phyloP scores from a whole-genome alignment of 2,888 invertebrate species.

The Pseudococcus jackbeardsleyi region DNA sequence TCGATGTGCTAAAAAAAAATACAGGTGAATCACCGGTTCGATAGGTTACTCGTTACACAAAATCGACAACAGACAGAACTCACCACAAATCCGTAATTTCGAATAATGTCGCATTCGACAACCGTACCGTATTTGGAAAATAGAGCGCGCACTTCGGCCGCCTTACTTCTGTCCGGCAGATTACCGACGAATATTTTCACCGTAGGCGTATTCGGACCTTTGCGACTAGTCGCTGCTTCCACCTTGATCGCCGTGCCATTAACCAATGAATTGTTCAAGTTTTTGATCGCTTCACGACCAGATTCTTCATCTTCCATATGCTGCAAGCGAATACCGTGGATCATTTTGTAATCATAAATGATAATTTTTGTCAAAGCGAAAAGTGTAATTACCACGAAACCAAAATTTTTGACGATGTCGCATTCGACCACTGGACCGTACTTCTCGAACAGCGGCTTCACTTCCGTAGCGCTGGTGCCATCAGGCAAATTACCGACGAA shows the following conservation, averaged over 20 bases:
- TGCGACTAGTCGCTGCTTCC: constrained; percentile 90
- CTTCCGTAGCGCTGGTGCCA: constrained; percentile 87
- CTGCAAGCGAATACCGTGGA: constrained; percentile 69
- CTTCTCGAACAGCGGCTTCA: constrained; percentile 95
- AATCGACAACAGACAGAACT: constrained; percentile 67
- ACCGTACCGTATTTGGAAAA: constrained; percentile 97
- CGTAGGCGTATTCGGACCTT: constrained; percentile 89
- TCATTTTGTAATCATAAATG: background rate
- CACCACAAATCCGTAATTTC: constrained; percentile 96
- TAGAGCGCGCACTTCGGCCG: constrained; percentile 90
- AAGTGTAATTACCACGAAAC: constrained; percentile 82
- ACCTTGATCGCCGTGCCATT: constrained; percentile 92
- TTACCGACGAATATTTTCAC: constrained; percentile 98
- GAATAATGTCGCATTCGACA: constrained; percentile 96
- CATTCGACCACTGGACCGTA: constrained; percentile 98
- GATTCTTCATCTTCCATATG: constrained; percentile 96
- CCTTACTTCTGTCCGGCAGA: constrained; percentile 91
- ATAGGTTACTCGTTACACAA: too few relatives aligned
- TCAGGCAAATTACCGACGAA: constrained; percentile 98
- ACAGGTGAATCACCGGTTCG: too few relatives aligned
- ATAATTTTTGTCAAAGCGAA: background rate
- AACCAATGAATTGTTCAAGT: constrained; percentile 88
- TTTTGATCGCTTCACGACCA: constrained; percentile 91
- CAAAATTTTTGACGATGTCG: constrained; percentile 98
- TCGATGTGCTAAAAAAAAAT: constrained; percentile 79